phyloP scores from a whole-genome alignment of 2,888 invertebrate genomes.

The Dicyrtoma fusca region DNA sequence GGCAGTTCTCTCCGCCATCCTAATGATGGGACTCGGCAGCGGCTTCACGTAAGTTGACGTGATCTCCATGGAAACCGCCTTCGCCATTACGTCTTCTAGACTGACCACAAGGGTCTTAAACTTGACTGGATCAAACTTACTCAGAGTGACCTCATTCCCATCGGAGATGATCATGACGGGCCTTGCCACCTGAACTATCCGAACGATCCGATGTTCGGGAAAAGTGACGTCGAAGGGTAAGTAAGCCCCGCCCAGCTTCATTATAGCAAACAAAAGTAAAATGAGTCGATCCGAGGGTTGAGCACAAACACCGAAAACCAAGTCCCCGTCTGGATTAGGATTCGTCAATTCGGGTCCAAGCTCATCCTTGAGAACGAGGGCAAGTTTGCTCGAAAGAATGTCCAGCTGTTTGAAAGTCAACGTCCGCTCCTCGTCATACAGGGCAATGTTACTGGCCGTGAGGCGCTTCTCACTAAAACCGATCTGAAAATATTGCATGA shows the following conservation, averaged over 20 bases:
- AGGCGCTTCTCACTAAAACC: slow-evolving; percentile 14
- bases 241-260: slow-evolving; percentile 83
- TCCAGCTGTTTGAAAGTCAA: slow-evolving; percentile 38
- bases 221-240: slow-evolving; percentile 76
- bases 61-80: slow-evolving; percentile 1
- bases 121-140: slow-evolving; percentile 47
- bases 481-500: slow-evolving; percentile 35
- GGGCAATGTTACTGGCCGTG: slow-evolving; percentile 11
- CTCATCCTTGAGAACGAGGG: slow-evolving; percentile 14
- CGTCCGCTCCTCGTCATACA: slow-evolving; percentile 11
- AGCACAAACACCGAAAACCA: slow-evolving; percentile 37
- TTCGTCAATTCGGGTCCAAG: slow-evolving; percentile 15
- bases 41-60: not conserved
- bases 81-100: slow-evolving; percentile 22
- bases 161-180: slow-evolving; percentile 66
- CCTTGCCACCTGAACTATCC: slow-evolving; percentile 74
- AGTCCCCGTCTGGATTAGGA: slow-evolving; percentile 36
- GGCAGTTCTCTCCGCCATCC: slow-evolving; percentile 64
- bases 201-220: slow-evolving; percentile 73
- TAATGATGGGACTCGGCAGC: slow-evolving; percentile 4
- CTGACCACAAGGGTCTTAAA: slow-evolving; percentile 35
- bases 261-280: slow-evolving; percentile 70
- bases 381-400: slow-evolving; percentile 33
- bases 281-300: slow-evolving; percentile 66
- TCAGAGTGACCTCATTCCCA: slow-evolving; percentile 66